phyloP scores from a whole-genome alignment of 2,113 vertebrate species.

The Dasyornis broadbenti region DNA sequence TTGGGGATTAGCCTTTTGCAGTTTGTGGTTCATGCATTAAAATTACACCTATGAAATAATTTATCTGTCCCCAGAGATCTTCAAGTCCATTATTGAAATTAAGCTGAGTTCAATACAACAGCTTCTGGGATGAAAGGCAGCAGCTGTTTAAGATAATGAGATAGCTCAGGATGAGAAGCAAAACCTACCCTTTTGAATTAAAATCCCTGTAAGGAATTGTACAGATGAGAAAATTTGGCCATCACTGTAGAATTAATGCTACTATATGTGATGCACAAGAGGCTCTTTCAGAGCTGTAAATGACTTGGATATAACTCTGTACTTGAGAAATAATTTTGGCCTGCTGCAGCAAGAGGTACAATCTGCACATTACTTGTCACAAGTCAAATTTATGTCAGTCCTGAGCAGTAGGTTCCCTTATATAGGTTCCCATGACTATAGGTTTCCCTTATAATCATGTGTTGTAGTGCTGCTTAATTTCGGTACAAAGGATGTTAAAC shows the following conservation, averaged over 20 bases:
- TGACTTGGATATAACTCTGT: neutral
- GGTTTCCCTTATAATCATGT: neutral
- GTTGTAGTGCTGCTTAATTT: neutral
- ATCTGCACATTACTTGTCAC: neutral
- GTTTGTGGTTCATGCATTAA: neutral
- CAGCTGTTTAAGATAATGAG: neutral
- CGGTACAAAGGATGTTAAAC: neutral
- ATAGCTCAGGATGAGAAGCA: neutral
- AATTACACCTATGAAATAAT: neutral
- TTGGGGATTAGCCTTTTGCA: neutral
- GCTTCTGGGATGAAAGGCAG: neutral
- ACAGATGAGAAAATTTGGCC: neutral
- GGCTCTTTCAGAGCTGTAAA: neutral
- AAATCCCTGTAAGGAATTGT: neutral
- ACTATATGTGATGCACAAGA: neutral
- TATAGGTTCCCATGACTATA: too few species aligned
- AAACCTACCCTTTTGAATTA: neutral
- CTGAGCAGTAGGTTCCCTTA: neutral
- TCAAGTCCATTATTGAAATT: neutral
- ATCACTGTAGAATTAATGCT: neutral
- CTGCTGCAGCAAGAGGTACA: neutral
- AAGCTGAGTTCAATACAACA: neutral
- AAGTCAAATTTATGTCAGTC: neutral
- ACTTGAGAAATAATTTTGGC: neutral
- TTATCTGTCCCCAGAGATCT: neutral